Evolutionary conservation across 2,797 vertebrate species (phyloP).

Genomic region (Poeciliopsis presidionis): DNA sequence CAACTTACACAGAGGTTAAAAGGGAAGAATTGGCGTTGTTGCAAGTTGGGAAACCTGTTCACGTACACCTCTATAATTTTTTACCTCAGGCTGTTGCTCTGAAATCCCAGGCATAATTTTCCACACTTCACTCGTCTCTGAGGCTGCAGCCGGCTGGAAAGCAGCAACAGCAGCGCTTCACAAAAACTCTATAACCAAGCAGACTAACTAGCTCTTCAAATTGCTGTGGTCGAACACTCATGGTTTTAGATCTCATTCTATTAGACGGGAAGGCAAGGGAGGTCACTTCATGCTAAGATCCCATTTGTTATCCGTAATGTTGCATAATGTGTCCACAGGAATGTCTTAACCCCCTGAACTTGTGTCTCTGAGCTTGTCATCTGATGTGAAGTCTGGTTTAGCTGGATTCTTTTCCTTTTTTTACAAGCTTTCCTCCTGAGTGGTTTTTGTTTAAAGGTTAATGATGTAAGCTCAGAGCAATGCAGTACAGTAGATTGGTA

Average conservation of each 20-base stretch:
- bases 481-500: not conserved
- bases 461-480: constrained; percentile 28
- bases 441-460: constrained; percentile 7
- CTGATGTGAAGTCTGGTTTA: constrained; percentile 50
- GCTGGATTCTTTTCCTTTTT: constrained; percentile 51
- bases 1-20: not conserved
- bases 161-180: constrained; percentile 12
- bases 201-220: constrained; percentile 9
- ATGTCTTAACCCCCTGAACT: constrained; percentile 20
- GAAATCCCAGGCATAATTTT: constrained; percentile 14
- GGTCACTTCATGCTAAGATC: not conserved
- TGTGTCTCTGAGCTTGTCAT: constrained; percentile 21
- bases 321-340: constrained; percentile 29
- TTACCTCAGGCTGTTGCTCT: constrained; percentile 15
- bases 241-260: not conserved
- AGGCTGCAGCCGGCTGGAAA: constrained; percentile 11
- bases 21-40: not conserved
- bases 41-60: not conserved
- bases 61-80: not conserved
- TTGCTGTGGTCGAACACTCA: not conserved
- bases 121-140: constrained; percentile 12
- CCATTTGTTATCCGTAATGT: constrained; percentile 1
- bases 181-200: constrained; percentile 24
- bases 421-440: constrained; percentile 24
- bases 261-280: not conserved